Base-by-base conservation (phyloP, 2,888 invertebrate genomes). In the Gibbula magus region DNA sequence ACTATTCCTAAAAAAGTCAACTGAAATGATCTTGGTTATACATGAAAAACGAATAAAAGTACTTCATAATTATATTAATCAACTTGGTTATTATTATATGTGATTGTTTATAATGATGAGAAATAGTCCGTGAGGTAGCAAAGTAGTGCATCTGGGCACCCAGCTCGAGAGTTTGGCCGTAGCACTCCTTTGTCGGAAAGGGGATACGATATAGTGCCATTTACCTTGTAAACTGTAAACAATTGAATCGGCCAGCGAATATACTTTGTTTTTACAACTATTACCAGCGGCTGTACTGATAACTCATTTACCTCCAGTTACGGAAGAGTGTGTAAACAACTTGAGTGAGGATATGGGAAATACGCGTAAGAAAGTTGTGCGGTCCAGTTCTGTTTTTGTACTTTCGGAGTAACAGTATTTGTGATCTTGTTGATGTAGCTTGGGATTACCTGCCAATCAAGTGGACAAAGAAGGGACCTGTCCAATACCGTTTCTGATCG, bases 301-400 rank as follows among this genome's bases (percentile, higher is more conserved):
- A 61, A 61, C 13, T 61, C 61, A 61, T 16, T 61, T 22, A 29
- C 2, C 61, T 7, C 61, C 25, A 4, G 29, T 61, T 54, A 61
- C 61, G 29, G 29, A 29, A 25, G 61, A 29, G 29, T 61, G 5
- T 16, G 25, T 25, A 29, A 25, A 61, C 61, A 61, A 61, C 61
- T 61, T 45, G 73, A 35, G 39, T 39, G n/a, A 35, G 73, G 45
- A 73, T n/a, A 73, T 73, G 35, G 73, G 29, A 53, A 52, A 76
- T 56, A 53, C 67, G 77, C 77, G 77, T 77, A 77, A 51, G 77
- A 77, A 67, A 77, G 45, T 77, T 67, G 52, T 20, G 16, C 25
- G 51, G 77, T 20, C 77, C 77, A 25, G 66, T 39, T 67, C 52
- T 61, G 61, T 61, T 77, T 77, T 77, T 77, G 77, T 77, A 77